Percentiles rank a stretch among this genome's conserved stretches.
Conservation (phyloP, 1,140 invertebrate species). For the Wasmannia auropunctata region DNA sequence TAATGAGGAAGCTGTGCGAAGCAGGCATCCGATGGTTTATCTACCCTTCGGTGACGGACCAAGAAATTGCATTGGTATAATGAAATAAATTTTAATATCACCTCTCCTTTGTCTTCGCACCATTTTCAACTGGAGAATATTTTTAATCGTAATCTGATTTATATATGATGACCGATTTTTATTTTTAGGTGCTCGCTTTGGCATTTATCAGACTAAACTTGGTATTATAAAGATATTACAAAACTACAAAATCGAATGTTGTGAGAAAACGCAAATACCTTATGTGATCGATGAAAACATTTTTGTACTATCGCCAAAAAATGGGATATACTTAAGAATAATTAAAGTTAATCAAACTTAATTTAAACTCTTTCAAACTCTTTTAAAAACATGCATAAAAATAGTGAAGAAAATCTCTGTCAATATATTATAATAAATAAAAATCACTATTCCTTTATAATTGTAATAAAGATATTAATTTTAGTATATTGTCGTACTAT, state of each 20-base stretch:
- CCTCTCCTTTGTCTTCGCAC: background rate
- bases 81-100: constrained; percentile 51
- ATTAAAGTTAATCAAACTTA: constrained; percentile 51
- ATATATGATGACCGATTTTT: background rate
- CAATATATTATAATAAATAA: too few species aligned
- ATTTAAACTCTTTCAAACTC: background rate
- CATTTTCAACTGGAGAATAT: background rate
- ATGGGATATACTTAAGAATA: constrained; percentile 72
- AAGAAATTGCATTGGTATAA: constrained; percentile 90
- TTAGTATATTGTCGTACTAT: too few species aligned
- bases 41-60: constrained; percentile 90
- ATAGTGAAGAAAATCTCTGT: background rate
- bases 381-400: background rate
- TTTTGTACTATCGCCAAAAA: constrained; percentile 67
- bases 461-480: too few species aligned
- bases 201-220: constrained; percentile 83
- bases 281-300: constrained; percentile 86
- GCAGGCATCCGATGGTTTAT: constrained; percentile 84
- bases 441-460: too few species aligned
- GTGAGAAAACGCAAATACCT: constrained; percentile 75
- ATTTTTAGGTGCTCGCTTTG: constrained; percentile 81
- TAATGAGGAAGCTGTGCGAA: constrained; percentile 81
- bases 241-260: constrained; percentile 79
- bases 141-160: background rate
- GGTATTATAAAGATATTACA: constrained; percentile 82